These are phyloP conservation scores for Troglohyphantes excavatus DNA, from an alignment of 2,888 invertebrate species.

Conservation along the genomic window DNA sequence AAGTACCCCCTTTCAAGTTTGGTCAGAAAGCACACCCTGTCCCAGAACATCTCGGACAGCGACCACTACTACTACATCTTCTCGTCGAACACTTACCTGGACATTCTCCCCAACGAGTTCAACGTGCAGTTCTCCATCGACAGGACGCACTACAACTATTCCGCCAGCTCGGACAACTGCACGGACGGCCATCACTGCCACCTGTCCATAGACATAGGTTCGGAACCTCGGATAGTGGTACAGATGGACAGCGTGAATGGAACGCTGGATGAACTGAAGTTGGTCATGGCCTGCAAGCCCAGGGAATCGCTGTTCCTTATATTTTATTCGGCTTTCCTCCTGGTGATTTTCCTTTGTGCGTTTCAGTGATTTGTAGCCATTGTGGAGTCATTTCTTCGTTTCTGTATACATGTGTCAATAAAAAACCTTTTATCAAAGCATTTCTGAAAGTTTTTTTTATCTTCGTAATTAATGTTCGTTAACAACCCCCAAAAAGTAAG, in stretches of 20 bases:
- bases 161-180: slow-evolving; percentile 86
- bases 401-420: background rate
- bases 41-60: slow-evolving; percentile 87
- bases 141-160: slow-evolving; percentile 88
- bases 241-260: slow-evolving; percentile 46
- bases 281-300: slow-evolving; percentile 51
- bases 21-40: slow-evolving; percentile 79
- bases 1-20: background rate
- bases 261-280: slow-evolving; percentile 22
- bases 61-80: slow-evolving; percentile 93
- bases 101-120: slow-evolving; percentile 86
- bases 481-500: no score
- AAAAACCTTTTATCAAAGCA: background rate
- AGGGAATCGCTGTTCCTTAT: slow-evolving; percentile 60
- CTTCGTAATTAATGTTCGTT: background rate
- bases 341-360: slow-evolving; percentile 68
- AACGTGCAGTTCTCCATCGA: slow-evolving; percentile 88
- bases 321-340: slow-evolving; percentile 45
- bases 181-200: slow-evolving; percentile 87
- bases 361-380: no score
- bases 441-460: background rate
- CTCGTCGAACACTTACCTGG: slow-evolving; percentile 90
- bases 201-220: slow-evolving; percentile 87
- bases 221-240: slow-evolving; percentile 87
- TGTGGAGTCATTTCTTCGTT: no score